Evolutionary conservation across 2,797 vertebrate genomes (phyloP).

Genomic region (Hydrolagus colliei): DNA sequence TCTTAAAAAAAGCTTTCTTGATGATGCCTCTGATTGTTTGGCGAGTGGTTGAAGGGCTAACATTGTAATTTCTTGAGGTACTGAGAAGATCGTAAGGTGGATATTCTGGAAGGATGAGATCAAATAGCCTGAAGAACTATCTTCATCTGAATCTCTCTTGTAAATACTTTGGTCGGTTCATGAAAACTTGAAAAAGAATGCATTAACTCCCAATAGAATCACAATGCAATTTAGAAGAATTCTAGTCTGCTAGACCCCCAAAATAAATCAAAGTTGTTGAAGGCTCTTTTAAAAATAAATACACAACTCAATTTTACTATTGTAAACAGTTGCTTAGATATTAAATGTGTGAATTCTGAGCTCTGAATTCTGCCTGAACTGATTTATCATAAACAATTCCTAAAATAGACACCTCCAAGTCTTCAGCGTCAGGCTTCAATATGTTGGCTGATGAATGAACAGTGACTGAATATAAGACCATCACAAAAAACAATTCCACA

Average conservation of each 20-base stretch:
- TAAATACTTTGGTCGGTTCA: slow-evolving; percentile 20
- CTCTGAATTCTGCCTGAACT: background rate
- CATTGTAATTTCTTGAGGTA: background rate
- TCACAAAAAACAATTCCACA: background rate
- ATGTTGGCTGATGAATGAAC: background rate
- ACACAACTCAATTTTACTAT: background rate
- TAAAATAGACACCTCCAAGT: background rate
- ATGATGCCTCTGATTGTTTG: background rate
- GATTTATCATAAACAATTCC: background rate
- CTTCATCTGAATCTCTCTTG: too few species aligned
- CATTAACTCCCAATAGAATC: background rate
- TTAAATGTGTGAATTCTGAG: background rate
- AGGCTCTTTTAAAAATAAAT: background rate
- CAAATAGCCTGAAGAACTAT: too few species aligned
- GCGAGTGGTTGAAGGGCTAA: background rate
- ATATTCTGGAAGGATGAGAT: too few species aligned
- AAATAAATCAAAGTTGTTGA: background rate
- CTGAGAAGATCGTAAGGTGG: too few species aligned
- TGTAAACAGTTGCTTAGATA: background rate
- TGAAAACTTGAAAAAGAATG: background rate
- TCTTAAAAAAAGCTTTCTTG: background rate
- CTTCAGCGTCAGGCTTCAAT: background rate
- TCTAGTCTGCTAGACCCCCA: background rate
- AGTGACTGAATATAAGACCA: background rate
- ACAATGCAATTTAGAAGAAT: background rate